Conservation (phyloP, 2,797 vertebrate species). For the Rousettus madagascariensis region DNA sequence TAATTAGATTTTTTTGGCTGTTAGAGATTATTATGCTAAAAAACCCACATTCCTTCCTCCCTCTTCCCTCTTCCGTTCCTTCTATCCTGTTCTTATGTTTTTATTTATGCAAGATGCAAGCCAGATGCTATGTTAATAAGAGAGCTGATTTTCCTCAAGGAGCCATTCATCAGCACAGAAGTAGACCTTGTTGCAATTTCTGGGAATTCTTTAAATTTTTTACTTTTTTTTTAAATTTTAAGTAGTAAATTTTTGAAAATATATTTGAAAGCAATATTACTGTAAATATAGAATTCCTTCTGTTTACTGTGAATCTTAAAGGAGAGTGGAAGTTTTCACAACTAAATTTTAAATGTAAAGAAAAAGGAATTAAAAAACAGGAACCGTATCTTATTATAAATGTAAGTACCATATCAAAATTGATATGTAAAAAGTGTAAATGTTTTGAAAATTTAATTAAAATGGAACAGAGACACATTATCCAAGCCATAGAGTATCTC, state of each 20-base stretch:
- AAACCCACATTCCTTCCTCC: slow-evolving; percentile 69
- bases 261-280: slow-evolving; percentile 73
- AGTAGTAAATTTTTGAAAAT: slow-evolving; percentile 79
- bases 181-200: slow-evolving; percentile 71
- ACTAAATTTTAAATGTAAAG: slow-evolving; percentile 64
- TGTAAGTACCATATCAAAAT: neutral
- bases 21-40: slow-evolving; percentile 63
- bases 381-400: neutral
- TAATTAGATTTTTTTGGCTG: slow-evolving; percentile 76
- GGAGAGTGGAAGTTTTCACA: slow-evolving; percentile 47
- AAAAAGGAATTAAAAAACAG: slow-evolving; percentile 13
- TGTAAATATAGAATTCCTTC: slow-evolving; percentile 65
- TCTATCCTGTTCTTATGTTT: slow-evolving; percentile 67
- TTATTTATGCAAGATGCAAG: slow-evolving; percentile 82
- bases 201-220: slow-evolving; percentile 82
- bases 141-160: slow-evolving; percentile 81
- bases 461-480: slow-evolving; percentile 44
- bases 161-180: slow-evolving; percentile 81
- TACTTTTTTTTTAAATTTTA: slow-evolving; percentile 71
- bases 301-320: slow-evolving; percentile 70
- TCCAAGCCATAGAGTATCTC: neutral
- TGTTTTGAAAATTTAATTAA: slow-evolving; percentile 53
- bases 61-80: slow-evolving; percentile 48
- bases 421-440: neutral
- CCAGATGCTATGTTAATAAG: slow-evolving; percentile 84